Evolutionary conservation across 2,113 vertebrate genomes (phyloP).

Genomic region (Parus major): DNA sequence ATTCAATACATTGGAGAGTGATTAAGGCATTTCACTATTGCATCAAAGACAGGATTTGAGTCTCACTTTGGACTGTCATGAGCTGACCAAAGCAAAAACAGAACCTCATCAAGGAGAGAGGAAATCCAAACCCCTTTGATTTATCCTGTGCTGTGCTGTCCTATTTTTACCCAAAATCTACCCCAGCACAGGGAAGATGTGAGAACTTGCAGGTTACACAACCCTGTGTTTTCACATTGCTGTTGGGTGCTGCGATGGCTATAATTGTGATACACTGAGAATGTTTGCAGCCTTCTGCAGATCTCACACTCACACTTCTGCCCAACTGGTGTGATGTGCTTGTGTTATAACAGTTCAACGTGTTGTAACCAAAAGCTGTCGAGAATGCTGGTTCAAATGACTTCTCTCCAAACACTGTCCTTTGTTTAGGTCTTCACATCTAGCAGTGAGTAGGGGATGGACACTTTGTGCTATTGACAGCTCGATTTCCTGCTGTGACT

Average conservation of each 20-base stretch:
- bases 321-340: conserved; percentile 43
- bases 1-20: background rate
- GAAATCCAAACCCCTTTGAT: background rate
- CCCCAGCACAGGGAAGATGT: background rate
- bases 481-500: background rate
- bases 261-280: conserved; percentile 54
- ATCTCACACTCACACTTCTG: conserved; percentile 53
- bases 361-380: conserved; percentile 42
- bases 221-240: background rate
- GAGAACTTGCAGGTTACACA: conserved; percentile 23
- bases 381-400: background rate
- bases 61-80: background rate
- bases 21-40: background rate
- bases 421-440: background rate
- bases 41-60: background rate
- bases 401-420: background rate
- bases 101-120: background rate
- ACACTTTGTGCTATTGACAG: background rate
- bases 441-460: background rate
- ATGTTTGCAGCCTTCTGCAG: conserved; percentile 24
- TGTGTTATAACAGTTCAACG: background rate
- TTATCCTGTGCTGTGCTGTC: background rate
- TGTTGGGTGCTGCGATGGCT: background rate
- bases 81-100: background rate
- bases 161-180: conserved; percentile 17